Evolutionary conservation across 2,113 vertebrate genomes (phyloP), one percentile per base, ranked within the genome.

Genomic region (Paramormyrops kingsleyae): DNA sequence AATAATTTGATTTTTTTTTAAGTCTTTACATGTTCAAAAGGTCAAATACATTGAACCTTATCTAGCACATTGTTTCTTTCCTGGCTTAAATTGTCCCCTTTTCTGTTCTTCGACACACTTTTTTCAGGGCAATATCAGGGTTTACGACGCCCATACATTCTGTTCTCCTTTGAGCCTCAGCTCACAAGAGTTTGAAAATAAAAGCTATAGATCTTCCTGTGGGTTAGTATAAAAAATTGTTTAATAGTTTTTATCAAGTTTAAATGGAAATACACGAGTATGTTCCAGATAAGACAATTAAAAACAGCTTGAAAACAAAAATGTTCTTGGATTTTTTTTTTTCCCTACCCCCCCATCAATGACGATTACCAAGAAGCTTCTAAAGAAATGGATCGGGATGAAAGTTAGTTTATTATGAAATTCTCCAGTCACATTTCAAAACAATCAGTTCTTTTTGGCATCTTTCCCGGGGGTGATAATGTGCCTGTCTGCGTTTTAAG

Each of bases 231-330:
- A 53, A 89, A 24, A 50, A 52, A 39, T 59, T 83, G 70, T 80
- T 56, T 56, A 89, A 89, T 74, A 39, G 88, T 52, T 83, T 83
- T 80, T 80, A 39, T 80, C n/a, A 85, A 59, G 52, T 35, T 53
- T n/a, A 56, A 83, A 89, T 39, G 49, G 50, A 80, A 46, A 27
- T 83, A 19, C 74, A 42, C 39, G 39, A 59, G 35, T 83, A 39
- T 39, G 74, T 17, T 42, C 74, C 31, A 80, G 15, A 19, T 39
- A 80, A 42, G 27, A 46, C 52, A 17, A 89, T 62, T 89, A 89
- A 89, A 89, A 62, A 84, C 46, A 42, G 35, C 77, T 83, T 89
- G 77, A 10, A 42, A 84, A 89, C 31, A 59, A 83, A 50, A 50
- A 31, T 80, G 74, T 80, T 42, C 74, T 49, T 66, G 59, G 9